Percentiles rank a stretch among this genome's conserved stretches.
Evolutionary conservation across 2,888 invertebrate genomes (phyloP).

Genomic region (Antitype chi): DNA sequence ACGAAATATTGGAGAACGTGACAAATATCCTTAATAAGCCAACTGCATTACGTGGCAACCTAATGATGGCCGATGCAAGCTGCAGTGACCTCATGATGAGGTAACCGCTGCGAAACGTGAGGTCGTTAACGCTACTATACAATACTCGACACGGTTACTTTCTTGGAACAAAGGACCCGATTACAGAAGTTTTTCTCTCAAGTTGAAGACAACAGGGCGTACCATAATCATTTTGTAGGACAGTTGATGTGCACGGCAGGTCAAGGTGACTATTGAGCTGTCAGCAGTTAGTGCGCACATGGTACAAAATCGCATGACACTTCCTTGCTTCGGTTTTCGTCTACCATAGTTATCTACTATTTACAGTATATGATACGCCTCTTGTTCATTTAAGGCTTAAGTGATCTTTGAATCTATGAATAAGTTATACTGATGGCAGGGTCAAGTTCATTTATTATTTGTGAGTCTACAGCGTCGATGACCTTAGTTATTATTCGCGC

Average conservation of each 20-base stretch:
- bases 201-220: neutral
- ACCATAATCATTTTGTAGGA: neutral
- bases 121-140: conserved; percentile 8
- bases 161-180: conserved; percentile 6
- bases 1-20: neutral
- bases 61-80: conserved; percentile 30
- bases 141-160: conserved; percentile 9
- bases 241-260: neutral
- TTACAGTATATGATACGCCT: neutral
- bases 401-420: conserved; percentile 3
- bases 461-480: conserved; percentile 4
- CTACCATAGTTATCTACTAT: neutral
- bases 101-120: conserved; percentile 41
- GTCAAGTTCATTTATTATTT: conserved; percentile 38
- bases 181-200: neutral
- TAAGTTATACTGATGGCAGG: neutral
- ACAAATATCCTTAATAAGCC: neutral
- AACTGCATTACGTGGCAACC: conserved; percentile 18
- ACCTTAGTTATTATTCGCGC: conserved; percentile 22
- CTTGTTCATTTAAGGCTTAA: neutral
- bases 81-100: conserved; percentile 53
- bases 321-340: neutral
- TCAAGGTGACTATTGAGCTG: neutral
- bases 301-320: neutral
- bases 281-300: conserved; percentile 1